These are phyloP conservation scores for Polietes domitor DNA, from an alignment of 2,888 invertebrate species.

Conservation along the genomic window DNA sequence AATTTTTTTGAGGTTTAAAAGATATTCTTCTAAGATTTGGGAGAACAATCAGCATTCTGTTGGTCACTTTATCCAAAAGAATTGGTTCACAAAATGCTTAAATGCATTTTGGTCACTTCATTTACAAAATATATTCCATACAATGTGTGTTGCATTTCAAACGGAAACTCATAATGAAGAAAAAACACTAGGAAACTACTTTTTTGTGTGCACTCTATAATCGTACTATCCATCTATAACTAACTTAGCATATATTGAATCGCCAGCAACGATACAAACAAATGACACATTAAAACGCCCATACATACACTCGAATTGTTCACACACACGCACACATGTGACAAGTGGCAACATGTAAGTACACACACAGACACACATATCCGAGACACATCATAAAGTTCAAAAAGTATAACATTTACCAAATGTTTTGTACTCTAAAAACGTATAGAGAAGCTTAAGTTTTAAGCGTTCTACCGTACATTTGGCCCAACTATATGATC, in stretches of 20 bases:
- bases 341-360: background rate
- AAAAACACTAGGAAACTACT: slow-evolving; percentile 17
- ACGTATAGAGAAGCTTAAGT: slow-evolving; percentile 75
- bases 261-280: slow-evolving; percentile 39
- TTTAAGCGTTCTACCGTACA: slow-evolving; percentile 76
- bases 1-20: too few relatives aligned
- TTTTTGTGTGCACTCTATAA: slow-evolving; percentile 57
- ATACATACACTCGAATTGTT: too few relatives aligned
- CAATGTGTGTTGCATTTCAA: too few relatives aligned
- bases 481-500: slow-evolving; percentile 15
- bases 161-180: too few relatives aligned
- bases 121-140: too few relatives aligned
- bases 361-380: slow-evolving; percentile 13
- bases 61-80: too few relatives aligned
- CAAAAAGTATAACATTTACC: slow-evolving; percentile 63
- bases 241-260: slow-evolving; percentile 57
- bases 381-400: slow-evolving; percentile 55
- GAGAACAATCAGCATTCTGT: too few relatives aligned
- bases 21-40: too few relatives aligned
- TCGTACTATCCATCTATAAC: slow-evolving; percentile 59
- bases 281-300: slow-evolving; percentile 24
- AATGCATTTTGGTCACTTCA: background rate
- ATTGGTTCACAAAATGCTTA: background rate
- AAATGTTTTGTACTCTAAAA: slow-evolving; percentile 59
- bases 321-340: slow-evolving; percentile 41